Evolutionary conservation across 2,113 vertebrate genomes (phyloP), one percentile per base, ranked within the genome.

Genomic region (Lagopus leucura): DNA sequence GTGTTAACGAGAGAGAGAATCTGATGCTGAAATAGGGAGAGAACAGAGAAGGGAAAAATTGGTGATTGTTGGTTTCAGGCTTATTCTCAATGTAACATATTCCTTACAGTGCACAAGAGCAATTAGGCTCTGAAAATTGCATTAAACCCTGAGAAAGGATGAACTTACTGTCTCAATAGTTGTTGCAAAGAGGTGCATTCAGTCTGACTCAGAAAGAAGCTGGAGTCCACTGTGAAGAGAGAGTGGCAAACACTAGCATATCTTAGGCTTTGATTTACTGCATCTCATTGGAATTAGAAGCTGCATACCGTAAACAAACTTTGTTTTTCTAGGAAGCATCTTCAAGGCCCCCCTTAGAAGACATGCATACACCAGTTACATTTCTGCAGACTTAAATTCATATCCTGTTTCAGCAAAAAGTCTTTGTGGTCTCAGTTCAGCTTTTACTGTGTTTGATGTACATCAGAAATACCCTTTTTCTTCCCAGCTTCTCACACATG

Each of bases 371-470:
- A 22, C 8, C 8, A 50, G 32, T 88, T 89, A 58, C 27, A 11
- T 92, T 91, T 91, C 64, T 88, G 25, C 47, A 38, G 65, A 54
- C 36, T 77, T 71, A 57, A 87, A 47, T 89, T 81, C 38, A 74
- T 91, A 67, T 20, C 25, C 61, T 86, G 57, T 70, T 94, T 91
- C 87, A 67, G 76, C 82, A 79, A 72, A 55, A 28, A 88, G 34
- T 43, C 47, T 81, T 77, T 92, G 89, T 78, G 52, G 32, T 86
- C 47, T 94, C 40, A 48, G n/a, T 93, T 92, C n/a, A 88, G 79
- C n/a, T 92, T 87, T 91, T 89, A 79, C 74, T 88, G 28, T 88
- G 32, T 92, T 87, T 82, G 52, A 38, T 91, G 47, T 75, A 11
- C 30, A 64, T 60, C 48, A 94, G 85, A 95, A 94, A 90, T 78